Evolutionary conservation across 2,113 vertebrate species (phyloP).

Genomic region (Nerophis ophidion): DNA sequence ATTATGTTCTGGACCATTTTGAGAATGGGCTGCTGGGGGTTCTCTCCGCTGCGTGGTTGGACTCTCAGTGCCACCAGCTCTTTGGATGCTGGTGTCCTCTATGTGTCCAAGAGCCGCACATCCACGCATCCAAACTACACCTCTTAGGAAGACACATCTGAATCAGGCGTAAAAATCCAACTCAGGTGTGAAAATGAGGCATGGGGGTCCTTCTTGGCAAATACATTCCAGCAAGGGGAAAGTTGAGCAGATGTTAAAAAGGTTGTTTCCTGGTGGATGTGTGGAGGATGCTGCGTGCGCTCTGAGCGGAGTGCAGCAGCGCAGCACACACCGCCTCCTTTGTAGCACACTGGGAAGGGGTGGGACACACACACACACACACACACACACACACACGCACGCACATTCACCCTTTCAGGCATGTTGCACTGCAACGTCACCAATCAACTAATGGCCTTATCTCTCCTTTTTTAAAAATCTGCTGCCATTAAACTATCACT

Average conservation of each 20-base stretch:
- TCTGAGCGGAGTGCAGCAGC: slow-evolving; percentile 27
- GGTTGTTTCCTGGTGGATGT: slow-evolving; percentile 13
- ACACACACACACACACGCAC: neutral
- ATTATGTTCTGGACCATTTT: slow-evolving; percentile 96
- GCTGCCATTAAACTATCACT: too few relatives aligned
- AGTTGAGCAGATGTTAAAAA: neutral
- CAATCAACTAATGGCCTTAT: neutral
- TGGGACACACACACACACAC: slow-evolving; percentile 24
- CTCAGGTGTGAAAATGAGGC: neutral
- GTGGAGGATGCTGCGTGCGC: slow-evolving; percentile 25
- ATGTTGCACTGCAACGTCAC: neutral
- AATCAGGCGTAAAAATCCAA: slow-evolving; percentile 4
- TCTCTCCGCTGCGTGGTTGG: neutral
- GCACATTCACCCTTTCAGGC: neutral
- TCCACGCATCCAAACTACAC: slow-evolving; percentile 50
- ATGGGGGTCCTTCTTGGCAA: neutral
- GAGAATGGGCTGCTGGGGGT: neutral
- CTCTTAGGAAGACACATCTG: slow-evolving; percentile 58
- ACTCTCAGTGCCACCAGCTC: slow-evolving; percentile 32
- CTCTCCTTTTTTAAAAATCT: too few relatives aligned
- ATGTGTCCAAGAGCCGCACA: slow-evolving; percentile 41
- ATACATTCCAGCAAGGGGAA: neutral
- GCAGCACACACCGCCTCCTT: slow-evolving; percentile 32
- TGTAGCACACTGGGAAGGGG: slow-evolving; percentile 46
- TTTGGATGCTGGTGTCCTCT: slow-evolving; percentile 9